Evolutionary conservation across 2,888 invertebrate species (phyloP).

Genomic region (Abscondita cerata): DNA sequence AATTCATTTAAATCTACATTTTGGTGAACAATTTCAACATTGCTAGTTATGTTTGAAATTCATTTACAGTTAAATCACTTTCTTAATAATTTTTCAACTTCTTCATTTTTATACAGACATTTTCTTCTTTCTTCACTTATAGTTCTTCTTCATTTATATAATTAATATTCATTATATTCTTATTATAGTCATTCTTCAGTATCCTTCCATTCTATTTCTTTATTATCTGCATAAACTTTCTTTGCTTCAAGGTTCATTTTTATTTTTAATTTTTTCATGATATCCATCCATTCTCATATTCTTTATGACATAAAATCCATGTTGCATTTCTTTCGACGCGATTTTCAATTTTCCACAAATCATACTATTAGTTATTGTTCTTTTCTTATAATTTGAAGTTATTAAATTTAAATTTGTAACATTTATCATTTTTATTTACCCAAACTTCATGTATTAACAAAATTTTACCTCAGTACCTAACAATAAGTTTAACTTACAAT

Average conservation of each 20-base stretch:
- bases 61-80: no score
- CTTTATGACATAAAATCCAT: constrained; percentile 1
- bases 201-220: neutral
- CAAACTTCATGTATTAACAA: neutral
- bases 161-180: neutral
- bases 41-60: no score
- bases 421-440: neutral
- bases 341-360: neutral
- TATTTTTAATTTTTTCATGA: neutral
- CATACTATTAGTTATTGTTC: neutral
- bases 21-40: no score
- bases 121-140: neutral
- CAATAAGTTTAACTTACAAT: neutral
- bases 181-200: constrained; percentile 3
- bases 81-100: constrained; percentile 2
- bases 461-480: neutral
- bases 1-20: no score
- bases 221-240: neutral
- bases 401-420: neutral
- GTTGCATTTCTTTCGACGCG: neutral
- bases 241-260: constrained; percentile 2
- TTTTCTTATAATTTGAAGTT: neutral
- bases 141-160: neutral
- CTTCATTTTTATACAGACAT: neutral
- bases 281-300: constrained; percentile 1